Base-by-base conservation (phyloP, 2,797 vertebrate species). In the Acanthiza pusilla region DNA sequence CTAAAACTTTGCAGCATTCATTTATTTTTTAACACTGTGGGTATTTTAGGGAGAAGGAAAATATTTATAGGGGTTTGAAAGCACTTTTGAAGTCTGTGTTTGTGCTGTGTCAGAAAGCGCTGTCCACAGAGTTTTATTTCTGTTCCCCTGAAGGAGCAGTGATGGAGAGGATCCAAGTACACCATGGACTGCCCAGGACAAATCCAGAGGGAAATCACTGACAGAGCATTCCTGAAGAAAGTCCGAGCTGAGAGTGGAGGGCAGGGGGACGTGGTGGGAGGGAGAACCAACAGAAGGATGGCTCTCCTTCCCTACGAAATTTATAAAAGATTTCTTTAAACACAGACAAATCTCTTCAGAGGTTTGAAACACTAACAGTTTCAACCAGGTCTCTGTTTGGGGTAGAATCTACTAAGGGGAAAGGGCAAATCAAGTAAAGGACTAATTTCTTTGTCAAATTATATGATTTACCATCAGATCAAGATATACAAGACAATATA, bases 281-380 rank as follows among this genome's bases (percentile, higher is more conserved):
- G 11, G 9, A 40, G 7, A 40, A 18, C 4, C 8, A 57, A 80
- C 7, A n/a, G 54, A 71, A 58, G 53, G 2, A 0, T 1, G 20
- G 1, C 2, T 4, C 4, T n/a, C 3, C 1, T 57, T 2, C 11
- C 3, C 7, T 4, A 1, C 2, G 61, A 63, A 42, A 13, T 3
- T 7, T 50, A 4, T 65, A 50, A 34, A 88, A 79, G 16, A 18
- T 63, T 78, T 90, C 5, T 80, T 84, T 78, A 23, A 54, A 58
- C 45, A 50, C 10, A 73, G 21, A 43, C 4, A 12, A 61, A 38
- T 13, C 23, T 83, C 14, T 77, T 70, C 1, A 11, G 42, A 83
- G 63, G 3, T 73, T 77, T 92, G 16, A 89, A 85, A 51, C 14
- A 32, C 15, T 45, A 30, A 18, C 7, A 26, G 10, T 47, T 79